Base-by-base conservation (phyloP, 2,888 invertebrate genomes). In the Noctua janthina region DNA sequence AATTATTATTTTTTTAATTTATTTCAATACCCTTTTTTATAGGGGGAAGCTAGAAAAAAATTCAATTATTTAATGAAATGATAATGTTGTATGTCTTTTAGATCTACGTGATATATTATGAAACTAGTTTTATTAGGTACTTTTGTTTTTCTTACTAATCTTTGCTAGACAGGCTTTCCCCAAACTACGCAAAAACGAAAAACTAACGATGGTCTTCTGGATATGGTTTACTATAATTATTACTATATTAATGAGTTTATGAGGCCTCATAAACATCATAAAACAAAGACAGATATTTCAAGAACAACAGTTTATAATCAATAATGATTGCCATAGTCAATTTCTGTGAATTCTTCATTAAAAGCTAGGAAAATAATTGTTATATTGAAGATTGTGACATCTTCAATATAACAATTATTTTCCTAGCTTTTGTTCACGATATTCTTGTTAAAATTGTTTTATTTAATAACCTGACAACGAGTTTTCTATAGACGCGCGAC, bases 301-400 rank as follows among this genome's bases (percentile, higher is more conserved):
- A 66, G 13, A 15, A 23, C 43, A 67, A 76, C 46, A 17, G 2
- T 23, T 73, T 54, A 5, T 15, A 20, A 39, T 17, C 29, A 17
- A 74, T 82, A n/a, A 23, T 43, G 23, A 29, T 76, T 39, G 29
- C 6, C 5, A 20, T 6, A 23, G 46, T 23, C 13, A 29, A 17
- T 56, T 49, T 82, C 64, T 17, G 20, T 56, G 17, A 79, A 82
- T 66, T 64, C 15, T 35, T 82, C 35, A 54, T 39, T 15, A 49
- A 35, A 8, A 13, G 1, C 13, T 23, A n/a, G 3, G n/a, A 78
- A 70, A 70, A 81, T 79, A 46, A 79, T 15, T 35, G n/a, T 62
- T 29, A 29, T n/a, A n/a, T n/a, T n/a, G n/a, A n/a, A n/a, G n/a
- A n/a, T n/a, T n/a, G n/a, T n/a, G n/a, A n/a, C n/a, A n/a, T n/a